phyloP scores from a whole-genome alignment of 2,888 invertebrate genomes.

The Thecocarcelia acutangulata region DNA sequence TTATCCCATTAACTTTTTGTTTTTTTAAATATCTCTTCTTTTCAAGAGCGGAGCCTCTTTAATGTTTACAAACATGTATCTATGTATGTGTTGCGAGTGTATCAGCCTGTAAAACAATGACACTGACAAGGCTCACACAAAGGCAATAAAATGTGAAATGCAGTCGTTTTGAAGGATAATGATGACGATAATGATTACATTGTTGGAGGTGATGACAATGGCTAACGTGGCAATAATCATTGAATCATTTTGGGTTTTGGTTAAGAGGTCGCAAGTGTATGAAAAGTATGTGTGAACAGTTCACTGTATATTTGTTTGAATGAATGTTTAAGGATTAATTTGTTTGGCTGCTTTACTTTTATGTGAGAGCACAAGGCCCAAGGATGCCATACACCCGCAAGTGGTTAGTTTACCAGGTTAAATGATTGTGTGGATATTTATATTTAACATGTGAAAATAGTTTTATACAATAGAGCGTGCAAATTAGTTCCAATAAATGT shows the following conservation, averaged over 20 bases:
- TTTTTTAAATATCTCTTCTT: no score
- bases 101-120: neutral
- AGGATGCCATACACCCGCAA: no score
- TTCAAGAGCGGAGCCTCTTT: no score
- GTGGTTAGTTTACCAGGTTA: conserved; percentile 16
- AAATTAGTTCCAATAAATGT: no score
- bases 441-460: neutral
- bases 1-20: no score
- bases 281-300: conserved; percentile 39
- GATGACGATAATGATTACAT: conserved; percentile 47
- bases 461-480: neutral
- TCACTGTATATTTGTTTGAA: conserved; percentile 1
- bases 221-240: conserved; percentile 63
- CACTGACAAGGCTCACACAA: conserved; percentile 3
- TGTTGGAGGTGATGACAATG: conserved; percentile 60
- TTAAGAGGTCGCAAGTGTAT: conserved; percentile 55
- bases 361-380: neutral
- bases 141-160: conserved; percentile 47
- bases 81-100: neutral
- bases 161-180: conserved; percentile 37
- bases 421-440: neutral
- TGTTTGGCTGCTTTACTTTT: conserved; percentile 4
- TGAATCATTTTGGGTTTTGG: conserved; percentile 61
- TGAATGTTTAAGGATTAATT: conserved; percentile 19
- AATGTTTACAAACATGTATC: no score